These are phyloP conservation scores for Pristionchus exspectatus DNA, from an alignment of 2,888 invertebrate species.

Conservation along the genomic window DNA sequence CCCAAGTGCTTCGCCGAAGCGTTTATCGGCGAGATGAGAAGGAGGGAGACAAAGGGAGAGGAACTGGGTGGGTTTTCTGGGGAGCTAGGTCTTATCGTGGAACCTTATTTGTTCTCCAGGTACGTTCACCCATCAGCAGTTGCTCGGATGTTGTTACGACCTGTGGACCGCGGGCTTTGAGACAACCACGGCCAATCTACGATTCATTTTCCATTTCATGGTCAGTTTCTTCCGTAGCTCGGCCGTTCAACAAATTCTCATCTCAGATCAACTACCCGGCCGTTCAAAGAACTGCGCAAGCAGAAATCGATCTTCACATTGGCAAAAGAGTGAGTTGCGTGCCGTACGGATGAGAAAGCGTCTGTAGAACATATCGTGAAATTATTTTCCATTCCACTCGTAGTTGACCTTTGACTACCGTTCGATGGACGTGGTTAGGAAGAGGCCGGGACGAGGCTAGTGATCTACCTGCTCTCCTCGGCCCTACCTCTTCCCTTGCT, in stretches of 20 bases:
- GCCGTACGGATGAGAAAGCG: not conserved
- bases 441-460: too few relatives aligned
- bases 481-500: too few relatives aligned
- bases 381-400: too few relatives aligned
- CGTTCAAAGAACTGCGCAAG: not conserved
- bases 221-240: not conserved
- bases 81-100: too few relatives aligned
- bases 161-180: constrained; percentile 34
- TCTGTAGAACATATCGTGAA: too few relatives aligned
- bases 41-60: not conserved
- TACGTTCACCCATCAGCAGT: constrained; percentile 3
- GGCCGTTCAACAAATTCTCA: not conserved
- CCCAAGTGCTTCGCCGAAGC: constrained; percentile 30
- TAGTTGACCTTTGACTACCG: too few relatives aligned
- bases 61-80: not conserved
- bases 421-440: too few relatives aligned
- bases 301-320: constrained; percentile 4
- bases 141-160: not conserved
- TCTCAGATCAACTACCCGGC: constrained; percentile 17
- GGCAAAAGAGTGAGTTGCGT: not conserved
- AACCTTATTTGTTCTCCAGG: not conserved
- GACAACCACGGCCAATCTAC: constrained; percentile 5
- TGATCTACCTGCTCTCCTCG: too few relatives aligned
- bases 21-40: constrained; percentile 20
- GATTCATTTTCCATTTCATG: constrained; percentile 21